Percentiles rank a stretch among this genome's conserved stretches.
These are phyloP conservation scores for Pogonognathellus flavescens DNA, from an alignment of 1,140 invertebrate species.

Conservation along the genomic window DNA sequence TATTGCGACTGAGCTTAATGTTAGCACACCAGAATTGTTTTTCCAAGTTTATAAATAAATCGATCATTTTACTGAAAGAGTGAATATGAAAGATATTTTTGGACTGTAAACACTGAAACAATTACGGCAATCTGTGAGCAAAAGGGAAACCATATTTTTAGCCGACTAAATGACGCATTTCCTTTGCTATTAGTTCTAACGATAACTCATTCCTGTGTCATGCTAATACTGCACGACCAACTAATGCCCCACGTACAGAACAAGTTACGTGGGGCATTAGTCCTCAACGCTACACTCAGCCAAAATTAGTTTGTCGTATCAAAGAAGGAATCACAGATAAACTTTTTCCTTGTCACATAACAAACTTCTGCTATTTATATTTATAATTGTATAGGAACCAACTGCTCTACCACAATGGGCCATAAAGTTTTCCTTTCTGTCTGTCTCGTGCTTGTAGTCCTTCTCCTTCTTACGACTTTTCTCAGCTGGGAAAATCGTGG, in stretches of 20 bases:
- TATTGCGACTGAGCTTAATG: too few relatives aligned
- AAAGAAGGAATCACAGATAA: conserved; percentile 16
- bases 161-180: conserved; percentile 5
- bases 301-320: conserved; percentile 23
- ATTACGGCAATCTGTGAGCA: too few relatives aligned
- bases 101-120: too few relatives aligned
- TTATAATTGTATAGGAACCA: background rate
- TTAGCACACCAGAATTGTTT: too few relatives aligned
- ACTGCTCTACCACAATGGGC: background rate
- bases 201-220: background rate
- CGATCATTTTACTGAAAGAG: too few relatives aligned
- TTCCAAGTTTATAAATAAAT: too few relatives aligned
- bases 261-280: too few relatives aligned
- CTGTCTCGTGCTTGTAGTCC: background rate
- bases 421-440: conserved; percentile 16
- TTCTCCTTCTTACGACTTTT: too few relatives aligned
- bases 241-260: too few relatives aligned
- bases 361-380: background rate
- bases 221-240: background rate
- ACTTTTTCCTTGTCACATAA: background rate
- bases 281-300: background rate
- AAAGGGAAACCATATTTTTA: too few relatives aligned
- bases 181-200: conserved; percentile 1
- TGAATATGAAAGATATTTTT: too few relatives aligned
- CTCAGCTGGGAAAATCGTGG: too few relatives aligned